Conservation (phyloP, 2,797 vertebrate genomes). For the Hydrophis major region DNA sequence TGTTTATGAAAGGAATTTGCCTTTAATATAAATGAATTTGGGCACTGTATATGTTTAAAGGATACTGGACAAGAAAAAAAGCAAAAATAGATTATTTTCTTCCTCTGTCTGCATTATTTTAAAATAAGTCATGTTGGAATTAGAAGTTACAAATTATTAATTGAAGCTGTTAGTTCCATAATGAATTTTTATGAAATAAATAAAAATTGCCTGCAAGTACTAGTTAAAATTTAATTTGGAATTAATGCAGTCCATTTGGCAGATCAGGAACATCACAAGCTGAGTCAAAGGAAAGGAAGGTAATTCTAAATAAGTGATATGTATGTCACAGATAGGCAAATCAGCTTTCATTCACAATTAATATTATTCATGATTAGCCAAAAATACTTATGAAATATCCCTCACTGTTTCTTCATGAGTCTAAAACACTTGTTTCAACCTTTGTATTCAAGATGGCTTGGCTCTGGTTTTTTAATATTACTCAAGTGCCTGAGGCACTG, state of each 20-base stretch:
- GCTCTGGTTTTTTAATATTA: not conserved
- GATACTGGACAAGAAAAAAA: not conserved
- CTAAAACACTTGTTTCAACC: not conserved
- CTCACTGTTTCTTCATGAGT: not conserved
- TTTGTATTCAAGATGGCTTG: not conserved
- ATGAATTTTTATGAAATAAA: not conserved
- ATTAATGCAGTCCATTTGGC: not conserved
- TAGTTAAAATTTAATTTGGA: not conserved
- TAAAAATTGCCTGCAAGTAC: not conserved
- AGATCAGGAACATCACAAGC: not conserved
- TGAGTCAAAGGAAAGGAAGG: not conserved
- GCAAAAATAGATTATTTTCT: not conserved
- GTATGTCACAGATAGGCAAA: slow-evolving; percentile 3
- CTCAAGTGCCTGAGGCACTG: not conserved
- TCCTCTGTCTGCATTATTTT: not conserved
- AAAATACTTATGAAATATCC: not conserved
- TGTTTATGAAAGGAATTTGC: not conserved
- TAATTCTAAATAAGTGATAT: not conserved
- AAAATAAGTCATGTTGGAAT: not conserved
- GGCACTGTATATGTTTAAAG: not conserved
- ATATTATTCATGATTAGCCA: not conserved
- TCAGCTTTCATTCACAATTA: slow-evolving; percentile 1
- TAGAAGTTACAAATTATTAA: not conserved
- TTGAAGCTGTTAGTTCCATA: not conserved
- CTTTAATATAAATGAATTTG: not conserved